Evolutionary conservation across 2,888 invertebrate species (phyloP), one percentile per base, ranked within the genome.

Genomic region (Clepsis dumicolana): DNA sequence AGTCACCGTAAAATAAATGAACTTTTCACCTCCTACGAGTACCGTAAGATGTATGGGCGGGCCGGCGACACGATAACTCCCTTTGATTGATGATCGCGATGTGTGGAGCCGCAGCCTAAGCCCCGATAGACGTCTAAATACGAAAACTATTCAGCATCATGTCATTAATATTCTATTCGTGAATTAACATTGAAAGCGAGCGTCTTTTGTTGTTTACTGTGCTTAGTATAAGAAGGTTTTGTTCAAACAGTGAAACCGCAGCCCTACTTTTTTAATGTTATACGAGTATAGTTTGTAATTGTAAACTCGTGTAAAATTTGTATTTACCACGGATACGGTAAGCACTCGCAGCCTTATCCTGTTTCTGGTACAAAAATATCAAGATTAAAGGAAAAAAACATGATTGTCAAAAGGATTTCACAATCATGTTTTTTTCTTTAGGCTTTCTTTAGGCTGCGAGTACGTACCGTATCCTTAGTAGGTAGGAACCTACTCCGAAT

Each of bases 61-160:
- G 75, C 72, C 65, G 73, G 74, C 77, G 80, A 84, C 84, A 79
- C 79, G 85, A 82, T 86, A 87, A 88, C 85, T 84, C 87, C 79
- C 77, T 80, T 82, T 87, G 87, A 88, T 87, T 82, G 85, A 75
- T 72, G 72, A 71, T 70, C 65, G 70, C 70, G 70, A 71, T 72
- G 72, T 71, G 75, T 65, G 67, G 66, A 70, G 70, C 72, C 68
- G 53, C 71, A 50, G 70, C 70, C 66, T 73, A 74, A 75, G 73
- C 75, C 71, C 74, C 74, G 75, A 76, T 69, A 72, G 75, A 76
- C 78, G 74, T 72, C 75, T 74, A 77, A 75, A 77, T 77, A 77
- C 76, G 57, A 61, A 44, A 62, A 68, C 67, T 67, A 67, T 67
- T 67, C 67, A 67, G 61, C 44, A 27, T 21, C 21, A 16, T 29